Conservation (phyloP, 2,797 vertebrate species). For the Scolopax bukidnonensis region DNA sequence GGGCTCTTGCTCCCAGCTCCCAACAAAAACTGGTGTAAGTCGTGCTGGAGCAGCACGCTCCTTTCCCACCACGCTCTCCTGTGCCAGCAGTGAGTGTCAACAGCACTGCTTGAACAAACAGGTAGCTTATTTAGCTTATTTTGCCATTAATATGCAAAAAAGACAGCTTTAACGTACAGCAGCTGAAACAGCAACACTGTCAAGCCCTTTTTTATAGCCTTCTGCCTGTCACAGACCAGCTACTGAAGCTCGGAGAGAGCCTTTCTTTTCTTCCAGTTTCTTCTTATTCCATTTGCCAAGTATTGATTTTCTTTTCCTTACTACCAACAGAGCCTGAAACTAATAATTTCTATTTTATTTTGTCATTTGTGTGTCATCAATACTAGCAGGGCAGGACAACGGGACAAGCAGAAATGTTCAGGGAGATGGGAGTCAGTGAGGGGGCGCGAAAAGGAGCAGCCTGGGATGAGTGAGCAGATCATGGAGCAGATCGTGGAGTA, state of each 20-base stretch:
- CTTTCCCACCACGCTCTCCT: not conserved
- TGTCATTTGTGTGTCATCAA: not conserved
- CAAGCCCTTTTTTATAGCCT: not conserved
- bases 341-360: slow-evolving; percentile 44
- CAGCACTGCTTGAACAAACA: not conserved
- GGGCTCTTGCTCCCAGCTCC: not conserved
- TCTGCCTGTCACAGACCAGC: not conserved
- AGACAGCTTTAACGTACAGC: not conserved
- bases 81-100: not conserved
- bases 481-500: accelerated
- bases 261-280: not conserved
- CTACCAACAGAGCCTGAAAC: slow-evolving; percentile 62
- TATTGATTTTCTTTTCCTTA: slow-evolving; percentile 55
- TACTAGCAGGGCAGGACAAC: not conserved
- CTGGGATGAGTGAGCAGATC: not conserved
- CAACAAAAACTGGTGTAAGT: not conserved
- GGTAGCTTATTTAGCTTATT: not conserved
- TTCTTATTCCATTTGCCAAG: slow-evolving; percentile 37
- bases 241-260: not conserved
- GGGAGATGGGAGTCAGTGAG: not conserved
- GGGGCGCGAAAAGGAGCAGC: not conserved
- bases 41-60: accelerated
- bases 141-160: slow-evolving; percentile 2
- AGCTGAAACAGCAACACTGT: not conserved
- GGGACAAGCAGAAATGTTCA: not conserved